phyloP scores from a whole-genome alignment of 2,797 vertebrate genomes.

The Enteromius viviparus region DNA sequence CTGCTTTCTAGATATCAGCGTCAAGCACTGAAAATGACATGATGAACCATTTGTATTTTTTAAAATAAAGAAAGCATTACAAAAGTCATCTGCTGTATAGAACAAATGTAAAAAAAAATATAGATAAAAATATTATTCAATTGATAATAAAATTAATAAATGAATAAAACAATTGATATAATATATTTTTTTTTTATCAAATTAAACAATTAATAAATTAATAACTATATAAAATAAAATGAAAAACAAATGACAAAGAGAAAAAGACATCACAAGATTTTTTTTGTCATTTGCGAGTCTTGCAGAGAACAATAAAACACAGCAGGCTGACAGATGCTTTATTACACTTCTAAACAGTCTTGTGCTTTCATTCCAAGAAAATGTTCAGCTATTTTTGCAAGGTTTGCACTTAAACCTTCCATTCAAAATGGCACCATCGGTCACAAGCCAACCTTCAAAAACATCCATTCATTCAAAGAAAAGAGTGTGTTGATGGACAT shows the following conservation, averaged over 20 bases:
- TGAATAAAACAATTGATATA: not conserved
- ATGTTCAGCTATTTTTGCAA: conserved; percentile 57
- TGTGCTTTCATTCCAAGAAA: conserved; percentile 43
- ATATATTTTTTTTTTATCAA: rapidly evolving
- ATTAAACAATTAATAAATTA: not conserved
- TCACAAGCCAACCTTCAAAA: not conserved
- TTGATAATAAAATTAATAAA: not conserved
- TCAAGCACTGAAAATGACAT: not conserved
- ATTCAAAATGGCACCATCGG: conserved; percentile 1
- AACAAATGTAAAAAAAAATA: not conserved
- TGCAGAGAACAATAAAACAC: conserved; percentile 28
- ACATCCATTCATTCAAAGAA: not conserved
- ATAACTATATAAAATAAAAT: not conserved
- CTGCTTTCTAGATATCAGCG: conserved; percentile 6
- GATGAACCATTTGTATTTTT: not conserved
- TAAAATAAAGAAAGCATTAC: not conserved
- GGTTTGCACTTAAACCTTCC: conserved; percentile 60
- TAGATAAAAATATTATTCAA: not conserved
- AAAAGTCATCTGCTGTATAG: not conserved
- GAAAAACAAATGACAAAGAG: not conserved
- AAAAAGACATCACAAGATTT: not conserved
- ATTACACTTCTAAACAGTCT: conserved; percentile 44
- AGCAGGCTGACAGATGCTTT: conserved; percentile 37
- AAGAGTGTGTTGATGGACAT: not conserved
- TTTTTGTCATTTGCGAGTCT: not conserved